Evolutionary conservation across 2,113 vertebrate genomes (phyloP).

Genomic region (Myrmophylax atrothorax): DNA sequence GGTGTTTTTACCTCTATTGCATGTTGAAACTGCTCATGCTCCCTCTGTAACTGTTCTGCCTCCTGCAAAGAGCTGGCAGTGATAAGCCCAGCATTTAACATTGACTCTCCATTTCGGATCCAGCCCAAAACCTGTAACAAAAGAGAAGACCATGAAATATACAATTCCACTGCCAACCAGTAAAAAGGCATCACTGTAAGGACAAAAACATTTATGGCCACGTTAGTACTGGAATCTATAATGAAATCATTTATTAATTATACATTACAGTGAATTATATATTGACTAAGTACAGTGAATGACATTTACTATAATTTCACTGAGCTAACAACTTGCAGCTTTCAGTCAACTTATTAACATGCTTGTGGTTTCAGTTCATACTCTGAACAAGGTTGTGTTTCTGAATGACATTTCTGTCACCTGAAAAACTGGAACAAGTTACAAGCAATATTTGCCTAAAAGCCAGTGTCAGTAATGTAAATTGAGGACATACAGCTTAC

Average conservation of each 20-base stretch:
- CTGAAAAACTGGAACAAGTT: not conserved
- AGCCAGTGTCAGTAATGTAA: not conserved
- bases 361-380: not conserved
- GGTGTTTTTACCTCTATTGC: conserved; percentile 89
- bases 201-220: not conserved
- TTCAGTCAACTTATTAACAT: not conserved
- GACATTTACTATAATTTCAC: not conserved
- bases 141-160: not conserved
- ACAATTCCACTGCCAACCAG: not conserved
- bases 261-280: not conserved
- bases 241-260: not conserved
- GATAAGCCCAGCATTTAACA: conserved; percentile 96
- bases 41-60: conserved; percentile 95
- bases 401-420: not conserved
- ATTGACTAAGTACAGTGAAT: not conserved
- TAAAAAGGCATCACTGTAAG: not conserved
- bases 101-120: conserved; percentile 98
- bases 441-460: not conserved
- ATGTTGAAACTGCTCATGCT: conserved; percentile 98
- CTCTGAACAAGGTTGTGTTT: not conserved
- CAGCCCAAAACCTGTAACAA: conserved; percentile 92
- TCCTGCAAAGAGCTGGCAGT: conserved; percentile 97
- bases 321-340: not conserved
- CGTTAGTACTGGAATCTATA: not conserved
- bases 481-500: not conserved